phyloP scores from a whole-genome alignment of 1,140 invertebrate species.

The Polypedilum pembai region DNA sequence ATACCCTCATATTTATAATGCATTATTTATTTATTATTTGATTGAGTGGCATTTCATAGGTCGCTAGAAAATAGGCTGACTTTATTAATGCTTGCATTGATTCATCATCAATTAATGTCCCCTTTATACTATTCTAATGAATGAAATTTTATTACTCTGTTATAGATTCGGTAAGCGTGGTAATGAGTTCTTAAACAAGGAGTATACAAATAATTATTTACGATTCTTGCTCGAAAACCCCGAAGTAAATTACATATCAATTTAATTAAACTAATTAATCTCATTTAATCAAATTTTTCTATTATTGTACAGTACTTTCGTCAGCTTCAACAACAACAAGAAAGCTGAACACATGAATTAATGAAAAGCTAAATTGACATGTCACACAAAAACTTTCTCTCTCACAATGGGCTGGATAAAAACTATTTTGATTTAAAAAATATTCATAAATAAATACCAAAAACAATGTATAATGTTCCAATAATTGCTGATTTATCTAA shows the following conservation, averaged over 20 bases:
- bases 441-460: neutral
- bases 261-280: neutral
- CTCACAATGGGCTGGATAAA: conserved; percentile 10
- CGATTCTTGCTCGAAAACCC: neutral
- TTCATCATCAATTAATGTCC: neutral
- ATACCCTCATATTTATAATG: too few species aligned
- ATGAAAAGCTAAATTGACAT: neutral
- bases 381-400: neutral
- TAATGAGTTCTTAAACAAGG: conserved; percentile 1
- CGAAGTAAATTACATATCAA: neutral
- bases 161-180: conserved; percentile 23
- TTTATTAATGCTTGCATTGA: neutral
- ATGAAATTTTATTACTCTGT: neutral
- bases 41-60: neutral
- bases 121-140: neutral
- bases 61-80: too few species aligned
- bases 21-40: too few species aligned
- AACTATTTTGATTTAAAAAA: neutral
- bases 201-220: neutral
- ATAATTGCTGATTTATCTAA: conserved; percentile 5
- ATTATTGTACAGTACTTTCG: neutral
- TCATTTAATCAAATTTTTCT: neutral
- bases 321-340: neutral
- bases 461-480: neutral
- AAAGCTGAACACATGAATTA: neutral